Evolutionary conservation across 2,888 invertebrate genomes (phyloP).

Genomic region (Frankliniella intonsa): DNA sequence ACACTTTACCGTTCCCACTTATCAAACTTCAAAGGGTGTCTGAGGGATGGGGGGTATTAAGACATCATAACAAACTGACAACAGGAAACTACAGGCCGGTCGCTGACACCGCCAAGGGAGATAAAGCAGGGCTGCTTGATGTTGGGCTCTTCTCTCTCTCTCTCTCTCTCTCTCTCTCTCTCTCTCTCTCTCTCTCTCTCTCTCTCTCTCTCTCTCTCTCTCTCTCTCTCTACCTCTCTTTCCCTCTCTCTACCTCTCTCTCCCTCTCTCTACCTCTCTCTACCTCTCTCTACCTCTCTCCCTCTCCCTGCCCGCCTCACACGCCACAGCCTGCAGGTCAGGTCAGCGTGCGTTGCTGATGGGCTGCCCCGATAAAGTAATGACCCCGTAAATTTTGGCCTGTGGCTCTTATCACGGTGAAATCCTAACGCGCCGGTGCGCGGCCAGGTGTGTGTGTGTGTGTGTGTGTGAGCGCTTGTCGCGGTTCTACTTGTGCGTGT

Average conservation of each 20-base stretch:
- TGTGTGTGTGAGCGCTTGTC: too few relatives aligned
- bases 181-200: not conserved
- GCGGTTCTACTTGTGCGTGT: too few relatives aligned
- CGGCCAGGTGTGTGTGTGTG: too few relatives aligned
- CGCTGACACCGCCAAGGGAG: not conserved
- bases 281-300: not conserved
- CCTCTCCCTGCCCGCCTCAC: not conserved
- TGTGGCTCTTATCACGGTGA: constrained; percentile 7
- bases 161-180: not conserved
- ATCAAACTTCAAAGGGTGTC: too few relatives aligned
- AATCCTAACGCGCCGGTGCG: not conserved
- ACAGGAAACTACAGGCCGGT: not conserved
- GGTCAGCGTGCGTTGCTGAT: constrained; percentile 23
- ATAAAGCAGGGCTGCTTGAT: constrained; percentile 6
- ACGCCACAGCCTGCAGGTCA: not conserved
- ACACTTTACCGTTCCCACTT: too few relatives aligned
- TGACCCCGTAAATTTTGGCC: constrained; percentile 22
- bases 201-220: not conserved
- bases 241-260: too few relatives aligned
- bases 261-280: too few relatives aligned
- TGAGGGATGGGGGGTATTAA: not conserved
- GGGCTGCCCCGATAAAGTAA: constrained; percentile 10
- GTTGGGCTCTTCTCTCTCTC: not conserved
- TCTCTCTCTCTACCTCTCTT: not conserved
- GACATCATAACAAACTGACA: not conserved